Evolutionary conservation across 2,888 invertebrate species (phyloP).

Genomic region (Eretmocerus hayati): DNA sequence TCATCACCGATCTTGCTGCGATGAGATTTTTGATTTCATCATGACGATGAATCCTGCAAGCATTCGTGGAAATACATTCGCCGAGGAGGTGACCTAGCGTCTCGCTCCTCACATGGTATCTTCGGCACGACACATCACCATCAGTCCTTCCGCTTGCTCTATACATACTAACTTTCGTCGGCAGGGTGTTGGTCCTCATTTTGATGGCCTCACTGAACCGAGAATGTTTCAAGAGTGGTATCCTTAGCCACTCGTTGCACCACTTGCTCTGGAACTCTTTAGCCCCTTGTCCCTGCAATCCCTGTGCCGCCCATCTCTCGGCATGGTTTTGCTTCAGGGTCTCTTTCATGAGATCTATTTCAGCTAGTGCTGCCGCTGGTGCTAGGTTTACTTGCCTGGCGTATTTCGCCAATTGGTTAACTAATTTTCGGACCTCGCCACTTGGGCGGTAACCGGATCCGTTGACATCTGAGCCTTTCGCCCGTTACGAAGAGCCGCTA

Average conservation of each 20-base stretch:
- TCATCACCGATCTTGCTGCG: too few relatives aligned
- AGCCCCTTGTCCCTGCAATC: constrained; percentile 15
- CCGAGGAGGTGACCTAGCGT: constrained; percentile 3
- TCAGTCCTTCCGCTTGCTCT: background rate
- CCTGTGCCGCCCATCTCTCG: background rate
- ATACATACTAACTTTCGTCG: background rate
- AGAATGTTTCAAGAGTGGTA: background rate
- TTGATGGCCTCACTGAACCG: background rate
- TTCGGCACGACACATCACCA: background rate
- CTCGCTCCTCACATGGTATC: background rate
- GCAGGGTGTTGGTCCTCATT: background rate
- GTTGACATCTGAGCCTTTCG: background rate
- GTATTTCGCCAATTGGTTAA: background rate
- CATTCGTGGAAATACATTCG: background rate
- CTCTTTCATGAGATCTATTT: background rate
- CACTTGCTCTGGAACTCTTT: background rate
- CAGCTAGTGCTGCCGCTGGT: background rate
- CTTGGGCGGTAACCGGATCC: background rate
- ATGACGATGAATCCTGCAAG: background rate
- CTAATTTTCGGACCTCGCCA: constrained; percentile 7
- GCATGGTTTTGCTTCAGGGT: background rate
- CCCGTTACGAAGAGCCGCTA: constrained; percentile 1
- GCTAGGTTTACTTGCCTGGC: background rate
- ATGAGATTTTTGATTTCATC: background rate
- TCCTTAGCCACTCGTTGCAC: background rate